Evolutionary conservation across 2,888 invertebrate species (phyloP), one percentile per base, ranked within the genome.

Genomic region (Hypena proboscidalis): DNA sequence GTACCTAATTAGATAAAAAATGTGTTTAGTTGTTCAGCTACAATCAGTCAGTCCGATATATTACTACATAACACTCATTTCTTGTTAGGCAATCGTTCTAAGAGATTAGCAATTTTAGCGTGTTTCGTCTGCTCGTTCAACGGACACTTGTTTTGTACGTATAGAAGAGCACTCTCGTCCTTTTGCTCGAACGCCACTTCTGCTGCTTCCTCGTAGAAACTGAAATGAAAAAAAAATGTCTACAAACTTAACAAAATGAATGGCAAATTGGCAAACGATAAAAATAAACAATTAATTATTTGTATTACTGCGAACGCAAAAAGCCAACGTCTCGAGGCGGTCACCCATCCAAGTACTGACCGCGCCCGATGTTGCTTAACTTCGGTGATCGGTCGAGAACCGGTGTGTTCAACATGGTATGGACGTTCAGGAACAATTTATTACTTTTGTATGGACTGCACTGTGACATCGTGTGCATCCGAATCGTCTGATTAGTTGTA

Each of bases 141-240:
- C 0, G 92, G 91, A 60, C 94, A 94, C 69, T 94, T 94, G 50
- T 93, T 92, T 63, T 94, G 93, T 0, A 97, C 92, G 58, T 92
- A 94, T 8, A 91, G 79, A 2, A 97, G 85, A 1, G 94, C 94
- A 41, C 93, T 93, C 9, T 92, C 76, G 78, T 97, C 97, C 61
- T 93, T 94, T 72, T 96, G 96, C 46, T 96, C 96, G 62, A 94
- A 94, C 0, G 97, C 97, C 19, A 94, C 92, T 65, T 94, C 93
- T 0, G 95, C 95, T 4, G 97, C 97, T 74, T 97, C 96, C 53
- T 95, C 94, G 54, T 94, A 92, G 77, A 94, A 93, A 34, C 97
- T 97, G 80, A 4, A 71, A 75, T 1, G 6, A 37, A 4, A 30
- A 26, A 20, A 1, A 9, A 17, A 6, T 14, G 7, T 7, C 15